Evolutionary conservation across 2,797 vertebrate genomes (phyloP).

Genomic region (Myotis pilosus): DNA sequence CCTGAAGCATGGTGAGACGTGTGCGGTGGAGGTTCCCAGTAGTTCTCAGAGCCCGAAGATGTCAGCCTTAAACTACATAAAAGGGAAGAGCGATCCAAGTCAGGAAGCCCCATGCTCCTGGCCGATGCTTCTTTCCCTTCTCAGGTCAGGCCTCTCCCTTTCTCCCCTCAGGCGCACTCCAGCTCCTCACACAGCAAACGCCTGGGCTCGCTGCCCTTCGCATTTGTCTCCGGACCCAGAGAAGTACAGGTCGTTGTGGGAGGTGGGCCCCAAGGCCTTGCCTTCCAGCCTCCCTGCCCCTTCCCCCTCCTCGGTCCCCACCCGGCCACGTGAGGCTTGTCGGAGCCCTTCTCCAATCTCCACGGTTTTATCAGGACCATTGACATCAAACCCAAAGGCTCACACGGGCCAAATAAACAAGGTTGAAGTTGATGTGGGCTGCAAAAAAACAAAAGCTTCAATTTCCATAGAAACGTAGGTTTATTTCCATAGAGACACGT

Average conservation of each 20-base stretch:
- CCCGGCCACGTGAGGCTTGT: conserved; percentile 22
- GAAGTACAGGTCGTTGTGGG: neutral
- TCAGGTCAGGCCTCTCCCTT: neutral
- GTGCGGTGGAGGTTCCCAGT: accelerated
- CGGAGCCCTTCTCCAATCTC: neutral
- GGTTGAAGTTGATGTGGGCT: too few relatives aligned
- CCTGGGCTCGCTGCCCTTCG: neutral
- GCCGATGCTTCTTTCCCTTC: neutral
- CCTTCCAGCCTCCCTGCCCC: neutral
- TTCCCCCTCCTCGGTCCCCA: neutral
- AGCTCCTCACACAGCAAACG: neutral
- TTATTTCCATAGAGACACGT: too few relatives aligned
- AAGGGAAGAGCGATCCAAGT: neutral
- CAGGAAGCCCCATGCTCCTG: neutral
- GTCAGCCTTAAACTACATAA: neutral
- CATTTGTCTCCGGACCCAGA: neutral
- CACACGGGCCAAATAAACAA: too few relatives aligned
- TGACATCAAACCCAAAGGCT: conserved; percentile 27
- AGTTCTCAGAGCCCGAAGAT: neutral
- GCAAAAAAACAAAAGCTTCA: too few relatives aligned
- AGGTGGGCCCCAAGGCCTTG: accelerated
- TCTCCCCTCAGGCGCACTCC: accelerated
- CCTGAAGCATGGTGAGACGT: neutral
- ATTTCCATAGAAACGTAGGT: too few relatives aligned
- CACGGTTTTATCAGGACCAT: conserved; percentile 67